Base-by-base conservation (phyloP, 2,113 vertebrate species). In the Lates calcarifer region DNA sequence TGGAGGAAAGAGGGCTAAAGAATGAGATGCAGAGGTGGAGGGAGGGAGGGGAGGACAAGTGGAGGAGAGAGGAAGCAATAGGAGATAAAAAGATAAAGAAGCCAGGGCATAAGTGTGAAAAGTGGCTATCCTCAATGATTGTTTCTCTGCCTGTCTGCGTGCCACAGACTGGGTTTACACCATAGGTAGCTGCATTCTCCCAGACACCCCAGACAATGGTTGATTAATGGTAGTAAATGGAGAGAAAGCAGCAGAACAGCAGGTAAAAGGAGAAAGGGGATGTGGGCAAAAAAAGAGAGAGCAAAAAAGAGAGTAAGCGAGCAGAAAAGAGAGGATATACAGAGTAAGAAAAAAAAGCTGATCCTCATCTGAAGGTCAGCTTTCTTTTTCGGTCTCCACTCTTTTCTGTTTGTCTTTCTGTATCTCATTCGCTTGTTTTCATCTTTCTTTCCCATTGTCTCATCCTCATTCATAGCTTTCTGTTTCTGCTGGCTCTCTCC, bases 211-310 rank as follows among this genome's bases (percentile, higher is more conserved):
- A 67, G 60, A 86, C 81, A 89, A 84, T 69, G 83, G 67, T 3
- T 74, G 75, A 84, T 77, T 80, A 63, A 85, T 86, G 60, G 60
- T 28, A 29, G 24, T 28, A 84, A 49, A 79, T 81, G 51, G 56
- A 89, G 92, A 91, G 92, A 92, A 73, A 56, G 56, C 69, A 61
- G 37, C 24, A 56, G 49, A 77, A 67, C 49, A 85, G 64, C 76
- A 84, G 58, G 41, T 15, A 49, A 47, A 58, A 39, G 37, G 26
- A 72, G 65, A 77, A 60, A 79, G 31, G 60, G 35, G 53, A 69
- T 55, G 60, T 56, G 62, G 65, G 69, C n/a, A n/a, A 47, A 74
- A 37, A 65, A 39, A 35, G 73, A 57, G 43, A 22, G 43, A 53
- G 57, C n/a, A 41, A 71, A 63, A 55, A 24, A 92, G 91, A n/a